Conservation (phyloP, 2,113 vertebrate genomes). For the Arenaria interpres region DNA sequence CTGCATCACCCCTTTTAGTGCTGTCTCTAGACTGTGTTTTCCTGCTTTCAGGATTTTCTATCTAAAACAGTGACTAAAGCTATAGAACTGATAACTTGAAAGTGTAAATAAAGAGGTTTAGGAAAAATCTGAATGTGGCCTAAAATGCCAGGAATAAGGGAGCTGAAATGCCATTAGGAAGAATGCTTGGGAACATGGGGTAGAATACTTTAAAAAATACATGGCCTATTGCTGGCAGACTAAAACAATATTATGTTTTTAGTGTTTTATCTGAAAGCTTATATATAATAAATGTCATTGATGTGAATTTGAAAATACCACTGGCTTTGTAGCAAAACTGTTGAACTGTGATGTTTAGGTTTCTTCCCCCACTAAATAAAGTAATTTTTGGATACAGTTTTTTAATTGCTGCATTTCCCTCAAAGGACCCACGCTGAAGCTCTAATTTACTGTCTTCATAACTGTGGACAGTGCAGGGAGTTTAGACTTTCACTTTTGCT, state of each 20-base stretch:
- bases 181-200: neutral
- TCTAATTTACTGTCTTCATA: conserved; percentile 60
- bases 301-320: neutral
- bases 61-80: neutral
- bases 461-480: neutral
- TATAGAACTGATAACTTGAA: neutral
- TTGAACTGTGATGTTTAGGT: neutral
- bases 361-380: neutral
- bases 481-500: conserved; percentile 43
- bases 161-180: neutral
- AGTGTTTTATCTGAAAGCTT: neutral
- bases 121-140: neutral
- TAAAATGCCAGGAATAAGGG: neutral
- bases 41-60: neutral
- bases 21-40: neutral
- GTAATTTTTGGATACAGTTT: neutral
- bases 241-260: neutral
- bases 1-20: neutral
- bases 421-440: neutral
- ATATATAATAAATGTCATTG: neutral
- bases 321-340: neutral
- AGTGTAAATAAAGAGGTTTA: neutral
- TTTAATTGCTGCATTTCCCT: conserved; percentile 45
- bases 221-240: neutral
- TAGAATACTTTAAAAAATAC: neutral